A percentile compares a stretch with the other conserved stretches of the same genome.
Conservation (phyloP, 2,797 vertebrate genomes). For the Phoeniculus purpureus region DNA sequence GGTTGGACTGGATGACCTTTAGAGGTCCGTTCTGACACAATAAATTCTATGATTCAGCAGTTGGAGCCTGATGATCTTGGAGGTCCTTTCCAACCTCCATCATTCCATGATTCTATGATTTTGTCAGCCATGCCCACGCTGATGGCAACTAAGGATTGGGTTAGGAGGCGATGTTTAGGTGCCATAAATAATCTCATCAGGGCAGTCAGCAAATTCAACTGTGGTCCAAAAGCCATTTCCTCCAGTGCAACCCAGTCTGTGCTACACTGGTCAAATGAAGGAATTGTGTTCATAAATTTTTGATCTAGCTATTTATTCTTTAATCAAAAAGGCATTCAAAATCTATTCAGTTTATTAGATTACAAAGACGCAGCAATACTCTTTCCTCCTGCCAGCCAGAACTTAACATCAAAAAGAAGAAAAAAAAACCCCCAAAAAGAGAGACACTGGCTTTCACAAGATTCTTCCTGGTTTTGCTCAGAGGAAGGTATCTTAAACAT, state of each 20-base stretch:
- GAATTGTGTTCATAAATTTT: background rate
- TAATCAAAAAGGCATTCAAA: conserved; percentile 11
- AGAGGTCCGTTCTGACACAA: too few species aligned
- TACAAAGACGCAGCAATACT: background rate
- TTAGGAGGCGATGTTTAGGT: background rate
- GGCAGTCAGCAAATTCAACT: background rate
- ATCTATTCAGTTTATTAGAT: background rate
- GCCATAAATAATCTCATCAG: background rate
- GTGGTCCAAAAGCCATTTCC: background rate
- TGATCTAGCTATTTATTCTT: background rate
- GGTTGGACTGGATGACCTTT: too few species aligned
- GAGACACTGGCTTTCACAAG: background rate
- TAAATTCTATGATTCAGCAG: too few species aligned
- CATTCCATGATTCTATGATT: too few species aligned
- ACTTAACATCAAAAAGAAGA: background rate
- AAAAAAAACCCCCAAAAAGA: background rate
- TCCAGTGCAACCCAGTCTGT: background rate
- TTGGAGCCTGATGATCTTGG: too few species aligned
- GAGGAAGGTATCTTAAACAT: background rate
- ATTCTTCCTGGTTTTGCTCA: background rate
- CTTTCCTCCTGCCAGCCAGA: background rate
- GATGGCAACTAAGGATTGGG: background rate
- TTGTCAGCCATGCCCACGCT: background rate
- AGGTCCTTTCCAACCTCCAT: too few species aligned
- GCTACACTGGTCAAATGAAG: background rate